Base-by-base conservation (phyloP, 1,140 invertebrate genomes). In the Drosophila sulfurigaster region DNA sequence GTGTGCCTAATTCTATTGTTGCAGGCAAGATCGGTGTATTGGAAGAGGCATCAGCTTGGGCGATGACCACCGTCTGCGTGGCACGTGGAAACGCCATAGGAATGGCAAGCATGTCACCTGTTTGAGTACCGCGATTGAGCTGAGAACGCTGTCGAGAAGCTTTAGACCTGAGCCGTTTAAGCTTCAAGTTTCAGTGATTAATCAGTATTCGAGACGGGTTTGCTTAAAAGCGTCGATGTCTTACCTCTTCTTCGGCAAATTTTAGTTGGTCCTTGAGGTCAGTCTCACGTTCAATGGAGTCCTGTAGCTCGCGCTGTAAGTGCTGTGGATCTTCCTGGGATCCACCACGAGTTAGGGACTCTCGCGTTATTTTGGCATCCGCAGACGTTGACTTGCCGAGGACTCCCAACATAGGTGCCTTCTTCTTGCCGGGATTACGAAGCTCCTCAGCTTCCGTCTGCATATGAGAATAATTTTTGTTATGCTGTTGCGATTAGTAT, bases 231-330 rank as follows among this genome's bases (percentile, higher is more conserved):
- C 3, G 20, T 38, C 5, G 11, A 5, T 25, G 13, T 62, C 75
- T 91, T 92, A 95, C 95, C 94, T 99, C 97, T 93, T 98, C 97
- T 93, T 98, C 97, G 28, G 97, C 95, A 92, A 97, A 98, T 70
- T 96, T 95, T 6, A 99, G 92, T 92, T 99, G 97, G 92, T 99
- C 97, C 73, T 97, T 95, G 0, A 99, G 93, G 93, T 99, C 98
- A 4, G 96, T 97, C 93, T 99, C 98, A 30, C 98, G 93, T 93
- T 99, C 98, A 52, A 98, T 93, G 6, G 97, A 96, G 93, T 98
- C 98, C 92, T 97, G 97, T 1, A 99, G 93, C 88, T 98, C 97
- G 52, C 97, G 93, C 54, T 97, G 93, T 25, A 98, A 93, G 89
- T 98, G 96, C 60, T 94, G 94, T 1, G 96, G 95, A 93, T 97